Evolutionary conservation across 2,888 invertebrate species (phyloP).

Genomic region (Latrodectus elegans): DNA sequence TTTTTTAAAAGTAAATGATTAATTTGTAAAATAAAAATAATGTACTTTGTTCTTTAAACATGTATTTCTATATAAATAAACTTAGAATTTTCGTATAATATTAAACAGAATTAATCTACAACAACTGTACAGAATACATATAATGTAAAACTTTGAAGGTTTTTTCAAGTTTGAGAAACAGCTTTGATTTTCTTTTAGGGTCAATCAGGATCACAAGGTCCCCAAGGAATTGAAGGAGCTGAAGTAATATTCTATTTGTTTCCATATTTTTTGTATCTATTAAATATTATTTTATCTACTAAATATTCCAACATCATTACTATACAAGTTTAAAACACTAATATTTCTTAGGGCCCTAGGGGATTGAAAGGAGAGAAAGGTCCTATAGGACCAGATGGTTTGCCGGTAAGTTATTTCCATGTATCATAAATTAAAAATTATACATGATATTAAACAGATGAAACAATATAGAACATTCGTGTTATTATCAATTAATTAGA

Average conservation of each 20-base stretch:
- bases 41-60: too few relatives aligned
- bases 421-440: too few relatives aligned
- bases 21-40: too few relatives aligned
- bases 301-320: neutral
- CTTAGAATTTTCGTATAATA: neutral
- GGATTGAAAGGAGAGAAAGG: slow-evolving; percentile 60
- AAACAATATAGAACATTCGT: too few relatives aligned
- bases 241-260: slow-evolving; percentile 17
- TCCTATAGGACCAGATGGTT: slow-evolving; percentile 59
- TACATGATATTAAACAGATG: too few relatives aligned
- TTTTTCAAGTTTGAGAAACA: neutral
- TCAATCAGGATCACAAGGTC: slow-evolving; percentile 48
- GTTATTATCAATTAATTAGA: too few relatives aligned
- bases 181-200: slow-evolving; percentile 27
- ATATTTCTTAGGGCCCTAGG: slow-evolving; percentile 43
- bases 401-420: slow-evolving; percentile 7
- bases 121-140: too few relatives aligned
- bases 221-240: slow-evolving; percentile 56
- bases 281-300: too few relatives aligned
- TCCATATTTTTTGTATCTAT: too few relatives aligned
- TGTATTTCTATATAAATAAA: too few relatives aligned
- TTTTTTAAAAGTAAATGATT: too few relatives aligned
- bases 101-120: neutral
- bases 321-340: neutral
- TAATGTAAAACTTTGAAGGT: neutral